A percentile compares a stretch with the other conserved stretches of the same genome.
These are phyloP conservation scores for Lasaia peninsularis DNA, from an alignment of 1,140 invertebrate species.

Conservation along the genomic window DNA sequence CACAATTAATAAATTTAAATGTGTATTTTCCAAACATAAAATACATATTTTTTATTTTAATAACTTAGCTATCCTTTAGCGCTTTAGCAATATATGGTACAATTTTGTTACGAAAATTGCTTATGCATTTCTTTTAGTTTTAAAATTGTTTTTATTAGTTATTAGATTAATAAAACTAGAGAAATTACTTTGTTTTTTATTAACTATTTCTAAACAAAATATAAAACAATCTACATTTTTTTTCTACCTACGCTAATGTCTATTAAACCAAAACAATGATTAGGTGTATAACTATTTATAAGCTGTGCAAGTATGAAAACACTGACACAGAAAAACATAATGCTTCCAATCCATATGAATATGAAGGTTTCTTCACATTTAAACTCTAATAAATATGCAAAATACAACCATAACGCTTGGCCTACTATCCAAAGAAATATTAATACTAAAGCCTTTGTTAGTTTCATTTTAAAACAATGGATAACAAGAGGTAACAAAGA, in stretches of 20 bases:
- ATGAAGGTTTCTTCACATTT: conserved; percentile 89
- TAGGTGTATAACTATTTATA: conserved; percentile 78
- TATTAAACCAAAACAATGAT: conserved; percentile 44
- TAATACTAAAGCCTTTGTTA: conserved; percentile 67
- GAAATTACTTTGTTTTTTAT: conserved; percentile 26
- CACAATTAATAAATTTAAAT: no score
- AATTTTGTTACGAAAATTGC: conserved; percentile 6
- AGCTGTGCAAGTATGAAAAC: conserved; percentile 84
- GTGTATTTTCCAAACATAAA: neutral
- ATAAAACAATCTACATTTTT: conserved; percentile 11
- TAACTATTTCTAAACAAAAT: conserved; percentile 5
- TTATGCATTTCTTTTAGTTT: conserved; percentile 22
- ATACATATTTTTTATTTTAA: neutral
- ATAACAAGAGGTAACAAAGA: conserved; percentile 89
- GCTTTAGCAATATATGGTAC: neutral
- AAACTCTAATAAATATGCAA: conserved; percentile 95
- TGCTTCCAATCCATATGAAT: conserved; percentile 86
- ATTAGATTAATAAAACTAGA: conserved; percentile 44
- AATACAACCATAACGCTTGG: conserved; percentile 92
- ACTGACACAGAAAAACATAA: conserved; percentile 88
- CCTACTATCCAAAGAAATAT: conserved; percentile 85
- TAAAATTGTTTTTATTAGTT: conserved; percentile 30
- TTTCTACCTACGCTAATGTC: conserved; percentile 20
- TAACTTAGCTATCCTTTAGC: no score
- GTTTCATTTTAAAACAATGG: conserved; percentile 80